Conservation (phyloP, 2,113 vertebrate genomes). For the Rhinoptilus africanus region DNA sequence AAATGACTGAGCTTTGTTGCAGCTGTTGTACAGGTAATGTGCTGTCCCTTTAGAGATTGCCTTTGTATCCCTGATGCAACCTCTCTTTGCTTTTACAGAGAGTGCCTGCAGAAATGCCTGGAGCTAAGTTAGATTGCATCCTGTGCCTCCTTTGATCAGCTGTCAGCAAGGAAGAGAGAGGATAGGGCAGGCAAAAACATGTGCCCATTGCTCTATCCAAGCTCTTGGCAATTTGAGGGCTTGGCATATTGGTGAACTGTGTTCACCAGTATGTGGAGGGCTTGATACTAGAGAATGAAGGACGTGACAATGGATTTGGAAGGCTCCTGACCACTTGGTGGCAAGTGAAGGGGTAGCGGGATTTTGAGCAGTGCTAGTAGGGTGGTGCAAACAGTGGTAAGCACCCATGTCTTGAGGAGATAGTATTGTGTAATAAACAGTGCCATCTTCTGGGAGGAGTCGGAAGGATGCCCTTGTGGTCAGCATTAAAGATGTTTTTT, state of each 20-base stretch:
- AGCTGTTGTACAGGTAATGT: slow-evolving; percentile 37
- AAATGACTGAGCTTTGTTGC: slow-evolving; percentile 64
- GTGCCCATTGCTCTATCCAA: slow-evolving; percentile 32
- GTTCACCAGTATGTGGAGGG: neutral
- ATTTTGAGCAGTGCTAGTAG: neutral
- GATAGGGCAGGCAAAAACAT: slow-evolving; percentile 19
- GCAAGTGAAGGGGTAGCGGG: neutral
- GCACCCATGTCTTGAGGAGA: neutral
- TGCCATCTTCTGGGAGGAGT: slow-evolving; percentile 64
- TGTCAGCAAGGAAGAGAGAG: neutral
- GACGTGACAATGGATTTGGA: neutral
- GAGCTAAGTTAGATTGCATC: slow-evolving; percentile 14
- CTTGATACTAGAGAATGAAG: neutral
- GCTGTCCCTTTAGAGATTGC: neutral
- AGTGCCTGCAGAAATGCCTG: slow-evolving; percentile 49
- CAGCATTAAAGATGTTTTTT: rapidly evolving
- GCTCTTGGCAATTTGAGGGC: neutral
- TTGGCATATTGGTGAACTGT: neutral
- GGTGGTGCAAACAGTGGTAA: neutral
- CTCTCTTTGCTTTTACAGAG: slow-evolving; percentile 33
- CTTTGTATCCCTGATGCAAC: slow-evolving; percentile 11
- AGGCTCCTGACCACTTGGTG: neutral
- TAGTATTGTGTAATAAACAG: slow-evolving; percentile 45
- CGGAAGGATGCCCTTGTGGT: neutral
- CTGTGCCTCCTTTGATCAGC: slow-evolving; percentile 36